A percentile compares a stretch with the other conserved stretches of the same genome.
These are phyloP conservation scores for Brachyistius frenatus DNA, from an alignment of 2,113 vertebrate species.

Conservation along the genomic window DNA sequence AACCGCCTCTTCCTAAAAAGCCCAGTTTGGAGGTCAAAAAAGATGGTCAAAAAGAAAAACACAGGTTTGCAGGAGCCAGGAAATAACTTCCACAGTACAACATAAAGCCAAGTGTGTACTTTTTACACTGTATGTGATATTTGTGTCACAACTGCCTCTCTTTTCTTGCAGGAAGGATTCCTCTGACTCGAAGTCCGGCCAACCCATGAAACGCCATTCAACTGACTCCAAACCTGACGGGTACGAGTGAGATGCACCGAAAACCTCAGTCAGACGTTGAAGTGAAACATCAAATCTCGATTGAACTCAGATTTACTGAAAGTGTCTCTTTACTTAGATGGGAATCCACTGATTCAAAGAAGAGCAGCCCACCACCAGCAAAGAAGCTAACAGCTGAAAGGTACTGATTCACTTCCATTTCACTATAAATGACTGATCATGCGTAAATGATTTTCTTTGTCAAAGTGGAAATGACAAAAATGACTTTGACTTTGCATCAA, in stretches of 20 bases:
- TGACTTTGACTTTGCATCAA: conserved; percentile 12
- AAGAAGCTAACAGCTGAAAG: conserved; percentile 87
- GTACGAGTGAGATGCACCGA: conserved; percentile 64
- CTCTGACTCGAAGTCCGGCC: conserved; percentile 73
- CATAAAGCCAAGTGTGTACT: not conserved
- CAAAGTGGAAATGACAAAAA: not conserved
- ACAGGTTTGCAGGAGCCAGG: conserved; percentile 75
- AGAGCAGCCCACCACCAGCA: conserved; percentile 81
- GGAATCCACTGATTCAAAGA: conserved; percentile 87
- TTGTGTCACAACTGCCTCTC: not conserved
- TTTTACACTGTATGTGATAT: not conserved
- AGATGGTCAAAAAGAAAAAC: conserved; percentile 67
- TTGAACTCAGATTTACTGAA: conserved; percentile 6
- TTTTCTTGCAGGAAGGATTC: conserved; percentile 80
- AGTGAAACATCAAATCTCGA: not conserved
- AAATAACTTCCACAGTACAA: not conserved
- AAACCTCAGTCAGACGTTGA: not conserved
- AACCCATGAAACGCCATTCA: conserved; percentile 62
- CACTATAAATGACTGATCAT: not conserved
- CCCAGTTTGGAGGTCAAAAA: conserved; percentile 72
- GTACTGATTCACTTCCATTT: conserved; percentile 64
- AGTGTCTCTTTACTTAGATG: conserved; percentile 76
- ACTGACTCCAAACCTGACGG: conserved; percentile 72
- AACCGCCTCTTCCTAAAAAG: conserved; percentile 70
- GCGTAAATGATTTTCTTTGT: not conserved